Evolutionary conservation across 64 coral and sea anemone genomes (phyloP).

Genomic region (Cladopsammia gracilis): DNA sequence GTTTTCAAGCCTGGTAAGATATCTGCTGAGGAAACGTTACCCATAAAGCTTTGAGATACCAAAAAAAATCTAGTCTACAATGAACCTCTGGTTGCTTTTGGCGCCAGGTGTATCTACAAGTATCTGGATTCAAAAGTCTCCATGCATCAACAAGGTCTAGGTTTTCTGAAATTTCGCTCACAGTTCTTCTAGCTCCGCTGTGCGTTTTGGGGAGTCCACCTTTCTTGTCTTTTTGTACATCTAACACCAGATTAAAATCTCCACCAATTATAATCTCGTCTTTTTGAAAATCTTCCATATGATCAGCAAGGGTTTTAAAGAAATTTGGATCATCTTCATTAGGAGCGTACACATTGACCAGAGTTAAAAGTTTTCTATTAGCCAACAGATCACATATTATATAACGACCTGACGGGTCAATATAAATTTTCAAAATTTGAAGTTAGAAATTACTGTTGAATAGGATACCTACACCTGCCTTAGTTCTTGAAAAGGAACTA

Average conservation of each 20-base stretch:
- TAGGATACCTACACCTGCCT: slow-evolving; percentile 21
- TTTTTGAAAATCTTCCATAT: slow-evolving; percentile 11
- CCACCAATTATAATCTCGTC: neutral
- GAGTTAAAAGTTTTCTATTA: slow-evolving; percentile 2
- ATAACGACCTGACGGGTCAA: slow-evolving; percentile 2
- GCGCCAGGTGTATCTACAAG: no score
- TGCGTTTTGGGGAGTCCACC: no score
- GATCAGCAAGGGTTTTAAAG: slow-evolving; percentile 11
- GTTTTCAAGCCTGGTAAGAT: no score
- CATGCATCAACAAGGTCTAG: no score
- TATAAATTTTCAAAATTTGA: neutral
- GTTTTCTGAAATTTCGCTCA: no score
- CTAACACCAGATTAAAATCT: slow-evolving; percentile 39
- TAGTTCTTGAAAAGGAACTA: slow-evolving; percentile 8
- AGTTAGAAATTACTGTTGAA: slow-evolving; percentile 51
- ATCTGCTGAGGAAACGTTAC: no score
- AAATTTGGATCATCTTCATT: slow-evolving; percentile 46
- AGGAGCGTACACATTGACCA: slow-evolving; percentile 36
- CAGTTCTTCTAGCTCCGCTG: neutral
- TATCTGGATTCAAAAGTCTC: no score
- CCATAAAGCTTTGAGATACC: neutral
- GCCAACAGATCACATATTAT: slow-evolving; percentile 36
- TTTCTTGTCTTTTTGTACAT: no score
- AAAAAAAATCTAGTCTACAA: neutral
- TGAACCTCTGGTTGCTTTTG: no score